These are phyloP conservation scores for Galemys pyrenaicus DNA, from an alignment of 2,113 vertebrate genomes.

Conservation along the genomic window DNA sequence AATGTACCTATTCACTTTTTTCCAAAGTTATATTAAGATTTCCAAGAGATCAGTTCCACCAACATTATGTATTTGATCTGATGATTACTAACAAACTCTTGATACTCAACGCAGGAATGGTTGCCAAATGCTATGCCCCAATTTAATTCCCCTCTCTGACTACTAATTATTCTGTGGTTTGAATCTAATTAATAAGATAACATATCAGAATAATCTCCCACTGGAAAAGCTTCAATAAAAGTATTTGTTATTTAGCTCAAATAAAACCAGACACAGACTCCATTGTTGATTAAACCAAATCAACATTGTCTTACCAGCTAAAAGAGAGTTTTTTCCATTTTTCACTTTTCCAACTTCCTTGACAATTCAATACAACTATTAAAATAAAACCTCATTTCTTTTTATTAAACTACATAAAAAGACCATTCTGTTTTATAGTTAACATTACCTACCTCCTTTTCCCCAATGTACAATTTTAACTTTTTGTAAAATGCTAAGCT, in stretches of 20 bases:
- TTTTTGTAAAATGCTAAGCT: constrained; percentile 6
- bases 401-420: constrained; percentile 35
- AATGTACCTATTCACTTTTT: not conserved
- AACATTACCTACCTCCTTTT: not conserved
- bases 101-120: not conserved
- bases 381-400: constrained; percentile 34
- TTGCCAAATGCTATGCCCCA: not conserved
- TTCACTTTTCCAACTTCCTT: not conserved
- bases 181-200: constrained; percentile 14
- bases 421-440: constrained; percentile 19
- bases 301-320: not conserved
- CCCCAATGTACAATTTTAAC: constrained; percentile 25
- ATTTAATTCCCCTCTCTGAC: constrained; percentile 30
- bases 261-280: not conserved
- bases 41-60: not conserved
- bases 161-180: constrained; percentile 16
- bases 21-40: not conserved
- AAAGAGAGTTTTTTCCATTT: not conserved
- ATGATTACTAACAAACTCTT: constrained; percentile 21
- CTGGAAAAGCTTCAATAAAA: not conserved
- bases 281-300: not conserved
- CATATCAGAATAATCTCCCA: constrained; percentile 28
- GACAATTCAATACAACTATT: not conserved
- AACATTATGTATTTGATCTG: constrained; percentile 21
- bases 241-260: not conserved